These are phyloP conservation scores for Coracopsis vasa DNA, from an alignment of 2,113 vertebrate species.

Conservation along the genomic window DNA sequence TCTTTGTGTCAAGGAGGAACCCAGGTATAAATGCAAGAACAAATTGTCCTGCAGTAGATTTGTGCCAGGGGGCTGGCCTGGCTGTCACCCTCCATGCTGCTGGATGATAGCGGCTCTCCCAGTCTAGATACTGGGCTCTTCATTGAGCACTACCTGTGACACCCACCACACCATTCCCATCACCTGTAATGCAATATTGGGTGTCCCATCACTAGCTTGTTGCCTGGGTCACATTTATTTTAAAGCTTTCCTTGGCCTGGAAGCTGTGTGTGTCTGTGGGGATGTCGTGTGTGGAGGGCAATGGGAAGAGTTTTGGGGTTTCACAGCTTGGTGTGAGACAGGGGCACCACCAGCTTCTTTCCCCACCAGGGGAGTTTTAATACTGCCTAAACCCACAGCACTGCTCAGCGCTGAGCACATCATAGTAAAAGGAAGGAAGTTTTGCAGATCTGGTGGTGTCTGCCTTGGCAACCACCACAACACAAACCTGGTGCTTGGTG, in stretches of 20 bases:
- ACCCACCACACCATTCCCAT: accelerated
- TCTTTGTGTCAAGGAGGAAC: not conserved
- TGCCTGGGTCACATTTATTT: not conserved
- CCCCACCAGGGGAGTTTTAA: not conserved
- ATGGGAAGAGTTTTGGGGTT: not conserved
- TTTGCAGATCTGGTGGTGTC: not conserved
- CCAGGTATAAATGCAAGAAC: not conserved
- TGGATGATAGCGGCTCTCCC: not conserved
- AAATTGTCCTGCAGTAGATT: not conserved
- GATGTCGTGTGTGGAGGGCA: not conserved
- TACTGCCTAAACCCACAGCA: not conserved
- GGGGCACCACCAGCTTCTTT: not conserved
- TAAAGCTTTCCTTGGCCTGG: not conserved
- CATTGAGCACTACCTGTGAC: not conserved
- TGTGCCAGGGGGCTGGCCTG: not conserved
- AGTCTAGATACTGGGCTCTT: not conserved
- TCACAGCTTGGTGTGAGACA: not conserved
- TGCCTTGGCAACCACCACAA: not conserved
- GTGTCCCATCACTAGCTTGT: not conserved
- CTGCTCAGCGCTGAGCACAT: accelerated
- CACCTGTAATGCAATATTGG: accelerated
- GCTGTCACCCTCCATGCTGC: not conserved
- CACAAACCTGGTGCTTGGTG: not conserved
- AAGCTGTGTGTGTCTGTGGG: not conserved
- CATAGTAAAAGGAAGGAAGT: not conserved